These are phyloP conservation scores for Eciton burchellii DNA, from an alignment of 1,140 invertebrate species.

Conservation along the genomic window DNA sequence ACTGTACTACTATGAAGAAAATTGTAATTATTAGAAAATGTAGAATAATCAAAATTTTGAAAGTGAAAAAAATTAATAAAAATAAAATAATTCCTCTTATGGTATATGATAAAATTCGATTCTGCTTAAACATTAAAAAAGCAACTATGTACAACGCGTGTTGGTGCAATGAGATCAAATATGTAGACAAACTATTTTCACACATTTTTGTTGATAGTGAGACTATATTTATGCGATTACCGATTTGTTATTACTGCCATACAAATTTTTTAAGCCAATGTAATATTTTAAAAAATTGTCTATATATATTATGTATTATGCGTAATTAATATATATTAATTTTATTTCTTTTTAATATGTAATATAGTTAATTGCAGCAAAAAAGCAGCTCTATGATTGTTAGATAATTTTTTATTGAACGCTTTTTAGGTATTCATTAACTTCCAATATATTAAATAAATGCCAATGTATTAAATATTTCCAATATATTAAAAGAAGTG, in stretches of 20 bases:
- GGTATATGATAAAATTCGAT: slow-evolving; percentile 1
- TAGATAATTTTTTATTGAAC: slow-evolving; percentile 12
- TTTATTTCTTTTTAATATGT: slow-evolving; percentile 13
- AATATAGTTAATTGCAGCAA: background rate
- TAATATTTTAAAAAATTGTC: slow-evolving; percentile 27
- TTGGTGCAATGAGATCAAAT: slow-evolving; percentile 1
- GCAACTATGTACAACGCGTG: background rate
- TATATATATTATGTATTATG: slow-evolving; percentile 5
- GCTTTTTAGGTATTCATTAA: background rate
- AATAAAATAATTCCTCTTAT: background rate
- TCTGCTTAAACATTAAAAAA: background rate
- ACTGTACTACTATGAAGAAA: background rate
- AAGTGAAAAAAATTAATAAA: background rate
- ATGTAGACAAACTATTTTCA: slow-evolving; percentile 2
- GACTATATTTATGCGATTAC: slow-evolving; percentile 10
- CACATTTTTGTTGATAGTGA: background rate
- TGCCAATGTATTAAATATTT: background rate
- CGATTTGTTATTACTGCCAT: slow-evolving; percentile 34
- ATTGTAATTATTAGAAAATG: slow-evolving; percentile 1
- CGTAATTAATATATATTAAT: background rate
- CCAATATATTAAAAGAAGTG: background rate
- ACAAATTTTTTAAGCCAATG: slow-evolving; percentile 20
- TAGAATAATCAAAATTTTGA: background rate
- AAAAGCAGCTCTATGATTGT: background rate
- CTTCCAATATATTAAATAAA: slow-evolving; percentile 6